Evolutionary conservation across 2,797 vertebrate species (phyloP), one percentile per base, ranked within the genome.

Genomic region (Vespertilio murinus): DNA sequence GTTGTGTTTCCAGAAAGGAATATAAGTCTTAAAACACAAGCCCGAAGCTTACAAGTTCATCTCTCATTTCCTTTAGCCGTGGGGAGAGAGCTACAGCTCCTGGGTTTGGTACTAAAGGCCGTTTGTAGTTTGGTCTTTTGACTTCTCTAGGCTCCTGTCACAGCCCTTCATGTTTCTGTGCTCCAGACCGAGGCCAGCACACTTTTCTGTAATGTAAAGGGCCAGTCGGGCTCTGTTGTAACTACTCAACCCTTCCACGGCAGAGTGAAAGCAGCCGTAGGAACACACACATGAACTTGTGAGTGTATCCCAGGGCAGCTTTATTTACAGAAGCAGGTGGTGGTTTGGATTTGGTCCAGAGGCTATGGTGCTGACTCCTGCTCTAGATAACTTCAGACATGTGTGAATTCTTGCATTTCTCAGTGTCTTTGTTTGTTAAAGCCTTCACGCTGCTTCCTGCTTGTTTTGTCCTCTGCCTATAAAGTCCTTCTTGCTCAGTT

Each of bases 391-490:
- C 18, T 67, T 17, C n/a, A 77, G 75, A 22, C 13, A 13, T 14
- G 5, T 17, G 28, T 49, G 23, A 56, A 65, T 86, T 75, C 38
- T 45, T 89, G 1, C 13, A 17, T 49, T 80, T 77, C 38, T 65
- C 69, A 28, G 65, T 23, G 38, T 23, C 20, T 47, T 90, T 77
- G 75, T 47, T 90, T 77, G 75, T 70, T 74, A 69, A 77, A 64
- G 28, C 7, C 42, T 70, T 87, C 40, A 22, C 83, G 54, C 35
- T 38, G 67, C 40, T 59, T 33, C 6, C 25, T 28, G 4, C 3
- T 78, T 28, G 2, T 79, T 94, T 22, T 33, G 18, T 56, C 22
- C 12, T 69, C 17, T 49, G 25, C 70, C 49, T 22, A n/a, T 14
- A 20, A 88, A 94, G 38, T 2, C 17, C n/a, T 83, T 42, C 18